Evolutionary conservation across 2,888 invertebrate species (phyloP).

Genomic region (Noctua comes): DNA sequence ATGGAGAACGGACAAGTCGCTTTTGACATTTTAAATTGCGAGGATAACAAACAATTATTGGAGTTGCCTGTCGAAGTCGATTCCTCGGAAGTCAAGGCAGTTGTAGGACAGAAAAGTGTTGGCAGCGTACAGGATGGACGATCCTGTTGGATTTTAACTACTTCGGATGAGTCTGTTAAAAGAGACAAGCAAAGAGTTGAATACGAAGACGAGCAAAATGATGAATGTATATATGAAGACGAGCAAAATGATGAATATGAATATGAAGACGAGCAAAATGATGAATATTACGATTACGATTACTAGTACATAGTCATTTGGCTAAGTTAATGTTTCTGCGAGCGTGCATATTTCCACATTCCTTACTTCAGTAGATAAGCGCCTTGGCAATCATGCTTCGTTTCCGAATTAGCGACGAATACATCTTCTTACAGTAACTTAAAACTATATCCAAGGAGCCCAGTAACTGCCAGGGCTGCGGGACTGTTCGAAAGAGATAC

Average conservation of each 20-base stretch:
- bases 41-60: slow-evolving; percentile 3
- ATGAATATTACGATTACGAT: too few relatives aligned
- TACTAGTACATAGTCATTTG: too few relatives aligned
- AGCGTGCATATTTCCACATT: not conserved
- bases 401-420: not conserved
- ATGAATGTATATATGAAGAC: too few relatives aligned
- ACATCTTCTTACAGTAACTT: not conserved
- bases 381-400: not conserved
- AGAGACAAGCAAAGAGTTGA: not conserved
- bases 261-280: slow-evolving; percentile 7
- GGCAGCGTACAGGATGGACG: not conserved
- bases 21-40: slow-evolving; percentile 19
- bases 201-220: too few relatives aligned
- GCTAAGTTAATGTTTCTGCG: not conserved
- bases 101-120: not conserved
- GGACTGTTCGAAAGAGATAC: too few relatives aligned
- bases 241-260: not conserved
- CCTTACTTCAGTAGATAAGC: not conserved
- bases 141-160: slow-evolving; percentile 16
- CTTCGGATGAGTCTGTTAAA: not conserved
- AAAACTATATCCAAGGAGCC: not conserved
- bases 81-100: not conserved
- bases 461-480: too few relatives aligned
- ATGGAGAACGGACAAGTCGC: slow-evolving; percentile 20
- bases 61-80: not conserved